Base-by-base conservation (phyloP, 2,888 invertebrate genomes). In the Hemithea aestivaria region DNA sequence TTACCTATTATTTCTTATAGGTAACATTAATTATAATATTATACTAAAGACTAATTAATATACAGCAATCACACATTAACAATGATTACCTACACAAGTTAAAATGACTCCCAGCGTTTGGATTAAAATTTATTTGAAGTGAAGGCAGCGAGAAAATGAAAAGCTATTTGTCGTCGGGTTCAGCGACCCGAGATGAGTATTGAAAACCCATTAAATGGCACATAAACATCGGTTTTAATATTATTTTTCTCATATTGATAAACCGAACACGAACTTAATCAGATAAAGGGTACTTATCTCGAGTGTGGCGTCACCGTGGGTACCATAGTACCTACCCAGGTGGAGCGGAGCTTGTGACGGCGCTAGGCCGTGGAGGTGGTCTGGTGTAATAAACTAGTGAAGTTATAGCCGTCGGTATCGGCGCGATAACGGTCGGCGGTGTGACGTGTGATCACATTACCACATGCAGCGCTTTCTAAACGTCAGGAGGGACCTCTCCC, bases 321-420 rank as follows among this genome's bases (percentile, higher is more conserved):
- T 7, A 20, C 8, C 5, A 6, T 7, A 9, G 7, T n/a, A 12
- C n/a, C n/a, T n/a, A n/a, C n/a, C n/a, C n/a, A n/a, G n/a, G n/a
- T n/a, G n/a, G n/a, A n/a, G n/a, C n/a, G n/a, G n/a, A n/a, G n/a
- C n/a, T n/a, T n/a, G n/a, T n/a, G n/a, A n/a, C n/a, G n/a, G n/a
- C n/a, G n/a, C n/a, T n/a, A n/a, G 34, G 25, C 26, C 3, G 34
- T 28, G 29, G 11, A 40, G 41, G 51, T 40, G 45, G 43, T 27
- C 27, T 27, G 12, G 9, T 20, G 36, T 44, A 44, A 40, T 54
- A 54, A 54, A 51, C 24, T 46, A 40, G 36, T 33, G 41, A 50
- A 51, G 39, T 51, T 51, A 54, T 51, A 42, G 51, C 10, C 37
- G 32, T 23, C 35, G 36, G 44, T 48, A 49, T 45, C 48, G 27